Base-by-base conservation (phyloP, 1,140 invertebrate species). In the Drosophila paulistorum region DNA sequence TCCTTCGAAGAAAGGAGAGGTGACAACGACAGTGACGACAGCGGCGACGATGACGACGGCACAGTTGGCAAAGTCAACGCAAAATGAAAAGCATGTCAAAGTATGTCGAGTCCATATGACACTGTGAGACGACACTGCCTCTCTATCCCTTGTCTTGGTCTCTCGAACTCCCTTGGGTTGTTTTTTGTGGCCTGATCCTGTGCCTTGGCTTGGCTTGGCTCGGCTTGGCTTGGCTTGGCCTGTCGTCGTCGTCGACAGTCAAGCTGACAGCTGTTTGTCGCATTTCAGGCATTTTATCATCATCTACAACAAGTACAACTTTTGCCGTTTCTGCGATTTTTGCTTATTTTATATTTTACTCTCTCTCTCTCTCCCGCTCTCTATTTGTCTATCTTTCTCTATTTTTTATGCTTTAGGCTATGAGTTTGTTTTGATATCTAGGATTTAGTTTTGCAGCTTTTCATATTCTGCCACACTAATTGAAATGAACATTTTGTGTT, bases 181-280 rank as follows among this genome's bases (percentile, higher is more conserved):
- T 63, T 70, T 30, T 67, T 58, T 74, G 66, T 79, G 75, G 75
- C 65, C 65, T 75, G 45, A 51, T 51, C 45, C 45, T 51, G 10
- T 48, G 45, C 45, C 45, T 3, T 51, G 45, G 9, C 37, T 13
- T 39, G 37, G 37, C 37, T 39, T 39, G 37, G 37, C 45, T 11
- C 23, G 58, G 65, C 66, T 74, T 48, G 45, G 66, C 23, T 2
- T 23, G 20, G 20, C 20, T 17, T 17, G 17, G 17, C 17, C 17
- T 17, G 23, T 23, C 66, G 26, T 30, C 67, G 68, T 79, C 76
- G 79, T 80, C 71, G 71, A 57, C 80, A 75, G 84, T 87, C 79
- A 80, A 48, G 33, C 71, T 87, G 83, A 87, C 84, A 87, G 83
- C 83, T 87, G 83, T 87, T 87, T 83, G 83, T 87, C 79, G 77